Evolutionary conservation across 2,888 invertebrate genomes (phyloP).

Genomic region (Idaea biselata): DNA sequence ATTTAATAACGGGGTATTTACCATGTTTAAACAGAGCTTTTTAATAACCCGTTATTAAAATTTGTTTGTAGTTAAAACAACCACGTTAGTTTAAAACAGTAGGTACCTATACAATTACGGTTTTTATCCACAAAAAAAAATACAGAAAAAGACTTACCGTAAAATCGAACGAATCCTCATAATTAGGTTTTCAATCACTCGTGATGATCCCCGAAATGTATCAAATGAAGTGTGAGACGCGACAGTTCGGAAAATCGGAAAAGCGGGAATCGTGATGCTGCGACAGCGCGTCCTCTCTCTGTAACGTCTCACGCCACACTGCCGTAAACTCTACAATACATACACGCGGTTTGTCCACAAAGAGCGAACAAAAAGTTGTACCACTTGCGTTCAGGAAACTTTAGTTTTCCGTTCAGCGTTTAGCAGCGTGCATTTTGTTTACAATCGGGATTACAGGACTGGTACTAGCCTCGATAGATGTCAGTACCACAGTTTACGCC

Average conservation of each 20-base stretch:
- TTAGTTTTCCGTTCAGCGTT: neutral
- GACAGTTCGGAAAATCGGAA: slow-evolving; percentile 22
- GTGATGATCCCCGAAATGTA: slow-evolving; percentile 15
- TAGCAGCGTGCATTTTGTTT: too few relatives aligned
- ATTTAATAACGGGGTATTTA: too few relatives aligned
- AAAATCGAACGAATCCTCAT: slow-evolving; percentile 14
- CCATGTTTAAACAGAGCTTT: too few relatives aligned
- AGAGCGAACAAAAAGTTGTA: neutral
- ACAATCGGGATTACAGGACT: too few relatives aligned
- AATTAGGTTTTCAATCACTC: slow-evolving; percentile 16
- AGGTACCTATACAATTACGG: too few relatives aligned
- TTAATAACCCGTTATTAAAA: too few relatives aligned
- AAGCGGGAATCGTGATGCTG: slow-evolving; percentile 21
- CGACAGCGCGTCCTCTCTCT: slow-evolving; percentile 21
- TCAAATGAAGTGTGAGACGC: slow-evolving; percentile 19
- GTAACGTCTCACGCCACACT: slow-evolving; percentile 25
- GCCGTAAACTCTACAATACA: slow-evolving; percentile 13
- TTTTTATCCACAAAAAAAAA: neutral
- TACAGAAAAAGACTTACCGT: slow-evolving; percentile 12
- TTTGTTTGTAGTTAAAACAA: too few relatives aligned
- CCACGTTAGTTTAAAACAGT: too few relatives aligned
- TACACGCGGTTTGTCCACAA: slow-evolving; percentile 5
- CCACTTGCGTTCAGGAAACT: neutral
- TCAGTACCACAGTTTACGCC: too few relatives aligned
- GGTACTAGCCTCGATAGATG: too few relatives aligned